phyloP scores from a whole-genome alignment of 2,113 vertebrate genomes.

The Sigmodon hispidus region DNA sequence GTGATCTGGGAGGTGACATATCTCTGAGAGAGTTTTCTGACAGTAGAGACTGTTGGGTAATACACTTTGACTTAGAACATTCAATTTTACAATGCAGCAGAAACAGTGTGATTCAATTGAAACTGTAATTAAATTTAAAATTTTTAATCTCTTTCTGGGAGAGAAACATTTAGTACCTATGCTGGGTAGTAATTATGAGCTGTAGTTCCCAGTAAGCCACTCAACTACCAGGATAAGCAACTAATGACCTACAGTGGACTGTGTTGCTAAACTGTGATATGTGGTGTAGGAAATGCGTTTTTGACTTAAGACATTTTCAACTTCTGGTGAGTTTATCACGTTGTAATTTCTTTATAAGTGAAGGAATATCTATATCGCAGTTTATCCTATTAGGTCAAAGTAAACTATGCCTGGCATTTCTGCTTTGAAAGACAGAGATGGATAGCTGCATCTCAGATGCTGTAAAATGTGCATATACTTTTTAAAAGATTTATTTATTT shows the following conservation, averaged over 20 bases:
- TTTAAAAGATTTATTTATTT: background rate
- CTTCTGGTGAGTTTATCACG: background rate
- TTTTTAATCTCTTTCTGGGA: background rate
- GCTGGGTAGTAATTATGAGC: background rate
- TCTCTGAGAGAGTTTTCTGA: background rate
- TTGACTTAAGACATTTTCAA: background rate
- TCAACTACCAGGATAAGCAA: background rate
- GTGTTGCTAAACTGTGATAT: background rate
- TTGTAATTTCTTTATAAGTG: background rate
- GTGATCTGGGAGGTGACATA: background rate
- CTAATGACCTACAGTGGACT: background rate
- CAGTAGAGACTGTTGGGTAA: background rate
- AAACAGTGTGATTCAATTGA: background rate
- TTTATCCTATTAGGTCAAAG: background rate
- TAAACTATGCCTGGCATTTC: background rate
- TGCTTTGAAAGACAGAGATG: background rate
- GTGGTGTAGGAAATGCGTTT: background rate
- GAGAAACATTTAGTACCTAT: background rate
- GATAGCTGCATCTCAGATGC: background rate
- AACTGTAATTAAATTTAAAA: background rate
- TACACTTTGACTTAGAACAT: background rate
- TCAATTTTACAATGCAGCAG: background rate
- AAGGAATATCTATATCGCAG: no score
- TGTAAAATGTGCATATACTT: background rate
- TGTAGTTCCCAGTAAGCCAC: background rate